Evolutionary conservation across 2,888 invertebrate genomes (phyloP).

Genomic region (Sarcophaga caerulescens): DNA sequence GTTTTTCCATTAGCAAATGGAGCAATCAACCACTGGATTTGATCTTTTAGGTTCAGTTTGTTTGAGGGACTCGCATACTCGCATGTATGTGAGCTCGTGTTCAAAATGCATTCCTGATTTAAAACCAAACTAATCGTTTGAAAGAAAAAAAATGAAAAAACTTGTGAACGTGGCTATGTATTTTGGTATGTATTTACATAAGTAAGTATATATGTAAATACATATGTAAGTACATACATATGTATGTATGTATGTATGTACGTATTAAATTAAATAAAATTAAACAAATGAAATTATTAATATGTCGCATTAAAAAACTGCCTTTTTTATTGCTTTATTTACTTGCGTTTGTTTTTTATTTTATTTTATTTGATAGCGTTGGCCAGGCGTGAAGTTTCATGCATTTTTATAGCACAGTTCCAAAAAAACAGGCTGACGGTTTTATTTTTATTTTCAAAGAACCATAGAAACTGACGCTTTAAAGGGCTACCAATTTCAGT

Average conservation of each 20-base stretch:
- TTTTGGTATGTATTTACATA: not conserved
- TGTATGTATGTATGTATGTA: not conserved
- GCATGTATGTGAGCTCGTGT: constrained; percentile 34
- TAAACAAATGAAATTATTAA: not conserved
- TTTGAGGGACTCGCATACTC: constrained; percentile 3
- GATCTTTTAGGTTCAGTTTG: constrained; percentile 34
- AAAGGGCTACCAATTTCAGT: not conserved
- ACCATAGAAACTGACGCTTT: not conserved
- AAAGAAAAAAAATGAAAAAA: not conserved
- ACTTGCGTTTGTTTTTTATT: constrained; percentile 23
- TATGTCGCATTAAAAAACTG: constrained; percentile 51
- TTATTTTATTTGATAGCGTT: constrained; percentile 61
- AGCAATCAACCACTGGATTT: not conserved
- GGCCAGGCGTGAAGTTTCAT: constrained; percentile 69
- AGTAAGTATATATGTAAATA: not conserved
- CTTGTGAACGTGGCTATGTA: not conserved
- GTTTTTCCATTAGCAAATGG: too few relatives aligned
- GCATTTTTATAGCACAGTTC: constrained; percentile 56
- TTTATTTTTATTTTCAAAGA: not conserved
- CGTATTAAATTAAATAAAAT: constrained; percentile 7
- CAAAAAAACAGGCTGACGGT: constrained; percentile 29
- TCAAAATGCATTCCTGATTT: constrained; percentile 32
- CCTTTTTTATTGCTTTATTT: constrained; percentile 21
- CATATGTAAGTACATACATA: not conserved
- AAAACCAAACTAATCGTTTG: not conserved